Evolutionary conservation across 2,113 vertebrate genomes (phyloP).

Genomic region (Pan paniscus): DNA sequence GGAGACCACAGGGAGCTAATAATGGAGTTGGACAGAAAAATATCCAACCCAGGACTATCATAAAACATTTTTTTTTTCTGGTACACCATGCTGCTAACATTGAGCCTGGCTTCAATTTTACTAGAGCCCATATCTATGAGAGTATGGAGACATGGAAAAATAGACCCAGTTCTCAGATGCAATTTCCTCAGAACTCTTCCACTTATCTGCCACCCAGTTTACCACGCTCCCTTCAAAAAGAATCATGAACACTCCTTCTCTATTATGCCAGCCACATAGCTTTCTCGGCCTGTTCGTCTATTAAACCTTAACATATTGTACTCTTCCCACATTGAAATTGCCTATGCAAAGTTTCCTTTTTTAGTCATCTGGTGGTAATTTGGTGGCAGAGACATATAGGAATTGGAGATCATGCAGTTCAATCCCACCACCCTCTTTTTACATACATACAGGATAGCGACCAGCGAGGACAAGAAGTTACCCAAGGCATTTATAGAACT

Average conservation of each 20-base stretch:
- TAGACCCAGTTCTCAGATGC: not conserved
- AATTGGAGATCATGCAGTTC: not conserved
- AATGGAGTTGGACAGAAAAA: not conserved
- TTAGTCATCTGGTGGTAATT: not conserved
- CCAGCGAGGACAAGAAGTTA: not conserved
- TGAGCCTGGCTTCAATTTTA: not conserved
- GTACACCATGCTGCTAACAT: accelerated
- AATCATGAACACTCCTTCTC: not conserved
- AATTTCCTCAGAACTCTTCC: not conserved
- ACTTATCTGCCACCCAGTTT: not conserved
- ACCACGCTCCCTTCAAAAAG: not conserved
- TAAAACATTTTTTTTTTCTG: not conserved
- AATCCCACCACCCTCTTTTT: not conserved
- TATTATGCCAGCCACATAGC: accelerated
- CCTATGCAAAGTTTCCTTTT: not conserved
- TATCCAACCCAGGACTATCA: not conserved
- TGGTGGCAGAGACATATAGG: not conserved
- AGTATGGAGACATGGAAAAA: not conserved
- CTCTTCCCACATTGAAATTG: not conserved
- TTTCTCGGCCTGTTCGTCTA: not conserved
- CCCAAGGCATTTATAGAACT: not conserved
- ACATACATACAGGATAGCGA: not conserved
- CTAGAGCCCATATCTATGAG: not conserved
- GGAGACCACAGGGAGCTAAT: not conserved
- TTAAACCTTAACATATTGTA: not conserved